Conservation (phyloP, 2,113 vertebrate genomes). For the Chaenogobius annularis region DNA sequence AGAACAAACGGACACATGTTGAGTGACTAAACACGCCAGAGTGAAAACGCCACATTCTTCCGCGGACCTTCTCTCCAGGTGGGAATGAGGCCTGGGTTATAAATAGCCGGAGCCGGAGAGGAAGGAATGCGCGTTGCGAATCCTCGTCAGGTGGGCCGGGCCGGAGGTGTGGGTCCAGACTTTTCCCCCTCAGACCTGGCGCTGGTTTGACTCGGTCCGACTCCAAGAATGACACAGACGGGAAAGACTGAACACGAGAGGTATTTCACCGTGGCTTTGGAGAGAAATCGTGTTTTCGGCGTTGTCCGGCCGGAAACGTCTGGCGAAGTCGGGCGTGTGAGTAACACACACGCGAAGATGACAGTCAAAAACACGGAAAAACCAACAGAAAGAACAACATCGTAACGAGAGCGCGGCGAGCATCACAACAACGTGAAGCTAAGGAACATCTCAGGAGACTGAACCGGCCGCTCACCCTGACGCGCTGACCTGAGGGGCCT, state of each 20-base stretch:
- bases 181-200: slow-evolving; percentile 33
- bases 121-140: slow-evolving; percentile 47
- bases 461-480: too few relatives aligned
- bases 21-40: background rate
- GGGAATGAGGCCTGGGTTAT: slow-evolving; percentile 47
- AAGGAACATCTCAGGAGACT: too few relatives aligned
- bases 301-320: background rate
- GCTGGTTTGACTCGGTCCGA: slow-evolving; percentile 8
- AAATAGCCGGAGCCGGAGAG: slow-evolving; percentile 62
- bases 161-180: slow-evolving; percentile 52
- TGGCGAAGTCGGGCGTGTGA: background rate
- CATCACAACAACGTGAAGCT: too few relatives aligned
- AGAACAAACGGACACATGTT: too few relatives aligned
- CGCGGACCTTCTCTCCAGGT: slow-evolving; percentile 33
- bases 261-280: slow-evolving; percentile 21
- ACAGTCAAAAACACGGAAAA: too few relatives aligned
- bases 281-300: background rate
- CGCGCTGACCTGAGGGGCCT: too few relatives aligned
- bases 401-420: too few relatives aligned
- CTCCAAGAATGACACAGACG: slow-evolving; percentile 56
- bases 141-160: slow-evolving; percentile 62
- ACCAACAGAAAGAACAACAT: too few relatives aligned
- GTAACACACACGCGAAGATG: too few relatives aligned
- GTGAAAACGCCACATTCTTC: slow-evolving; percentile 23
- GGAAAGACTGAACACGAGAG: slow-evolving; percentile 36